phyloP scores from a whole-genome alignment of 1,140 invertebrate species.

The Megathymus violae region DNA sequence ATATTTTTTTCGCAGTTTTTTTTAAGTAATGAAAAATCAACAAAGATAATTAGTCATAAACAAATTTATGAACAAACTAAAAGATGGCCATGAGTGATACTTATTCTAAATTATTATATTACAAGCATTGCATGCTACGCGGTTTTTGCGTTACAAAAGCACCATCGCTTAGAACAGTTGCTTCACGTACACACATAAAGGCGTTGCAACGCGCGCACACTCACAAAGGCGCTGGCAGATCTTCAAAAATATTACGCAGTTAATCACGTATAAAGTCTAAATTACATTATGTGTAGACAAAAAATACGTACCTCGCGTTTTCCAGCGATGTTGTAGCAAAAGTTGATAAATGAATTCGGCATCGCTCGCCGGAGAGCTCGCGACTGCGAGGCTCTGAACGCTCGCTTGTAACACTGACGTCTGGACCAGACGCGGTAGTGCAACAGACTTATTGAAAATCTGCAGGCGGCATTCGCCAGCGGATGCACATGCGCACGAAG shows the following conservation, averaged over 20 bases:
- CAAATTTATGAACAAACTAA: not conserved
- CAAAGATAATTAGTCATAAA: not conserved
- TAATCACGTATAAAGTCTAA: too few relatives aligned
- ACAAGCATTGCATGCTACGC: slow-evolving; percentile 5
- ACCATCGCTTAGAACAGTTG: not conserved
- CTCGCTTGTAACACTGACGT: not conserved
- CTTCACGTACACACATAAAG: not conserved
- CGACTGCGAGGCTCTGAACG: too few relatives aligned
- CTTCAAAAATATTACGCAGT: too few relatives aligned
- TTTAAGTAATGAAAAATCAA: not conserved
- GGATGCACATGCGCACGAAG: slow-evolving; percentile 23
- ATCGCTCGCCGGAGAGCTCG: not conserved
- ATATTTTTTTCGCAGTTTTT: too few relatives aligned
- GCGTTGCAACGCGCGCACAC: slow-evolving; percentile 7
- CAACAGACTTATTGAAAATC: slow-evolving; percentile 19
- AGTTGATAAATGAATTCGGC: slow-evolving; percentile 2
- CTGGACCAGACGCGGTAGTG: slow-evolving; percentile 5
- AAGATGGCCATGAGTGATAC: slow-evolving; percentile 8
- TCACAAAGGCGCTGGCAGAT: too few relatives aligned
- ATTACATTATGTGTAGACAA: too few relatives aligned
- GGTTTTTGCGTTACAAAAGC: not conserved
- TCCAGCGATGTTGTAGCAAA: slow-evolving; percentile 2
- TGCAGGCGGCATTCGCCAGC: slow-evolving; percentile 17
- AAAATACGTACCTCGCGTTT: slow-evolving; percentile 19
- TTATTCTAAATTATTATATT: not conserved